These are phyloP conservation scores for Meles meles DNA, from an alignment of 2,113 vertebrate genomes.

Conservation along the genomic window DNA sequence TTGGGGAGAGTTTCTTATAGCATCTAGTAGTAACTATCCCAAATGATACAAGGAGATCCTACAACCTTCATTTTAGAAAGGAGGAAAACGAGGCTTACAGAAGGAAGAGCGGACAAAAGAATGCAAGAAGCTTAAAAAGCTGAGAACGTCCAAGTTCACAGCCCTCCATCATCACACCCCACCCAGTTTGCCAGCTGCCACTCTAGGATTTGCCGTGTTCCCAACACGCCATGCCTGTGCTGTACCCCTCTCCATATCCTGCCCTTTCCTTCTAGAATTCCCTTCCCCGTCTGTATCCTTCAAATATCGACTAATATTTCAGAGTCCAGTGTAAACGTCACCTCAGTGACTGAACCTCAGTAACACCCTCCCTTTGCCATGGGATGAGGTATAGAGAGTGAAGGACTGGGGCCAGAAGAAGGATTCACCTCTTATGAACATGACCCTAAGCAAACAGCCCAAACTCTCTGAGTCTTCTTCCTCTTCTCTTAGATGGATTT, in stretches of 20 bases:
- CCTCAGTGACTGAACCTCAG: background rate
- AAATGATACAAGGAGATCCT: background rate
- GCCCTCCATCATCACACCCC: background rate
- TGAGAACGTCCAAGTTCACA: background rate
- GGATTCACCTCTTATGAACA: background rate
- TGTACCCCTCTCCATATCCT: background rate
- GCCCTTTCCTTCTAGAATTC: background rate
- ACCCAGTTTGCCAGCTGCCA: background rate
- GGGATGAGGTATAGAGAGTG: background rate
- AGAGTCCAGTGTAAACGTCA: background rate
- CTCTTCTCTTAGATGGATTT: background rate
- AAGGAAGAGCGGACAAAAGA: background rate
- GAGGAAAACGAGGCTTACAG: background rate
- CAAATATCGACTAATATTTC: background rate
- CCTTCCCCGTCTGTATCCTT: background rate
- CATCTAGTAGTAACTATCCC: background rate
- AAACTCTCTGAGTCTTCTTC: background rate
- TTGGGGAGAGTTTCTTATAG: background rate
- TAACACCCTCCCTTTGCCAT: background rate
- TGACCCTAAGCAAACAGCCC: background rate
- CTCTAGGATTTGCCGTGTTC: background rate
- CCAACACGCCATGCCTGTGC: background rate
- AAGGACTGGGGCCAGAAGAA: background rate
- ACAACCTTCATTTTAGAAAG: background rate
- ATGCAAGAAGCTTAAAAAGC: background rate